Percentiles rank a stretch among this genome's conserved stretches.
Evolutionary conservation across 2,888 invertebrate genomes (phyloP).

Genomic region (Bembecia ichneumoniformis): DNA sequence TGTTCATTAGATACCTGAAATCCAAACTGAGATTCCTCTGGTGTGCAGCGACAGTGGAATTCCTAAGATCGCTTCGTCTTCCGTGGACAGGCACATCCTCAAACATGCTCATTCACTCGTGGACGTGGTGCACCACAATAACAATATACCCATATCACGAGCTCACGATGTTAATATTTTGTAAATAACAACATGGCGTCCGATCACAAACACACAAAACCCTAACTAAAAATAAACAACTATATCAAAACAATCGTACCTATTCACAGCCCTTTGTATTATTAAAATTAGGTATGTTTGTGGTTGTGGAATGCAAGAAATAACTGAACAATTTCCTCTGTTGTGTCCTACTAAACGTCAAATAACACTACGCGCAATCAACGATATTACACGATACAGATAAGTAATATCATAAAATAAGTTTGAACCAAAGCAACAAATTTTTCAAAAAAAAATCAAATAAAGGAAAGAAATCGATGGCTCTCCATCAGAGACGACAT

Average conservation of each 20-base stretch:
- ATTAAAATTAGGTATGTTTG: constrained; percentile 12
- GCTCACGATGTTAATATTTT: constrained; percentile 42
- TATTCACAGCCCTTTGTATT: constrained; percentile 21
- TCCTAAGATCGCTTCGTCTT: constrained; percentile 52
- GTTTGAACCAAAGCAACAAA: constrained; percentile 33
- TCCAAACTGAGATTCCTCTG: constrained; percentile 92
- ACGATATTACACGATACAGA: constrained; percentile 9
- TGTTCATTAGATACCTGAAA: constrained; percentile 76
- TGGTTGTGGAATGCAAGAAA: constrained; percentile 10
- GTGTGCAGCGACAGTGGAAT: constrained; percentile 69
- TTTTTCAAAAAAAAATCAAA: constrained; percentile 26
- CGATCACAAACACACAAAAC: constrained; percentile 1
- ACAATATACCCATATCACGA: constrained; percentile 51
- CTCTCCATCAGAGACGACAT: constrained; percentile 37
- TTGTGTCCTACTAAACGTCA: constrained; percentile 6
- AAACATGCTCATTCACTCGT: constrained; percentile 63
- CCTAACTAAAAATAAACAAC: constrained; percentile 1
- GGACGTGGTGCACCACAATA: constrained; percentile 10
- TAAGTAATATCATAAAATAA: constrained; percentile 10
- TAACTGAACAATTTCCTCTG: constrained; percentile 5
- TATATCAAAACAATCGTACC: constrained; percentile 10
- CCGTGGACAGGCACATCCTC: constrained; percentile 70
- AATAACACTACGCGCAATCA: constrained; percentile 5
- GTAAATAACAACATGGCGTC: constrained; percentile 70
- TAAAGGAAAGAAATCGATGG: constrained; percentile 46